Base-by-base conservation (phyloP, 2,797 vertebrate species). In the Intellagama lesueurii region DNA sequence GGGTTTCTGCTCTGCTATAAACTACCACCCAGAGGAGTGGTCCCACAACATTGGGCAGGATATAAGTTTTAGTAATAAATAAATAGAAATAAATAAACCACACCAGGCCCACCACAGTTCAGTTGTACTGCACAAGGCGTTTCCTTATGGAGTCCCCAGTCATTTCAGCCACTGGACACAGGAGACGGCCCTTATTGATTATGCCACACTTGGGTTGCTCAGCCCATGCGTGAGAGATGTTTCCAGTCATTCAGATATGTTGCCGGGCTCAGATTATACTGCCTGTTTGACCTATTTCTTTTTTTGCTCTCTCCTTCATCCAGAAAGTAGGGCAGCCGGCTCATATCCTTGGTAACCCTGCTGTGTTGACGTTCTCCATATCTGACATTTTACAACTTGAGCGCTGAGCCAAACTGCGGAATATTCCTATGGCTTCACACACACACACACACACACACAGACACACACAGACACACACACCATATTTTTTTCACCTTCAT, bases 281-380 rank as follows among this genome's bases (percentile, higher is more conserved):
- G 30, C 94, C 94, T 97, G 96, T 96, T 97, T 97, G 97, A 97
- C 97, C 97, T 97, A 98, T 97, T 97, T 98, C 97, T 69, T 6
- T 66, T 35, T 56, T 56, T 9, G 52, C 2, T 28, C 28, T 30
- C 28, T 28, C 8, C n/a, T 47, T 44, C 94, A 96, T 94, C 87
- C 30, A 94, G 95, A 96, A 98, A 98, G 94, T 97, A 96, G 97
- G 97, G 91, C 98, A 97, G 95, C 95, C 94, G 95, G 95, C 95
- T 92, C 89, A 91, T 91, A 94, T 97, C 94, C 96, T 94, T 93
- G 95, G 95, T 94, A 95, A 95, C 89, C 96, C 94, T 89, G 90
- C 95, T 96, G 96, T 93, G 95, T 92, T 92, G 19, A 32, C 91
- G 93, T 93, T 95, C 93, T 96, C 94, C 94, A 94, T 95, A 93